Percentiles rank a stretch among this genome's conserved stretches.
These are phyloP conservation scores for Natator depressus DNA, from an alignment of 2,113 vertebrate species.

Conservation along the genomic window DNA sequence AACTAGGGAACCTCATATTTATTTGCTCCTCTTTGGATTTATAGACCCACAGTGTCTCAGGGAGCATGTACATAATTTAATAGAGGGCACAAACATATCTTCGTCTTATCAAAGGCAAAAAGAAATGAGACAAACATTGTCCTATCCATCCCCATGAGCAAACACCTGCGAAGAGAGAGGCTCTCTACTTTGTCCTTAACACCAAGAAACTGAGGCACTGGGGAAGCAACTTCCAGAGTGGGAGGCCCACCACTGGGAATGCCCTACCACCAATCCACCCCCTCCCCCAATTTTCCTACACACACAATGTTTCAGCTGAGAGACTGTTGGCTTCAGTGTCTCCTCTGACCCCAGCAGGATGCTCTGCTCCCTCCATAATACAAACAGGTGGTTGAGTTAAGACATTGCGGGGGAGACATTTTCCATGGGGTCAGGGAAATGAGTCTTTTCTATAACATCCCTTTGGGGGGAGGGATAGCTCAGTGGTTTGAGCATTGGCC, in stretches of 20 bases:
- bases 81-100: background rate
- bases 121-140: fast-evolving
- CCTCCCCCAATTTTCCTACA: no score
- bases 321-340: no score
- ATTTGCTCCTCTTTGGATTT: background rate
- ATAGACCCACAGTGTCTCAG: background rate
- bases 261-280: no score
- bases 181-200: background rate
- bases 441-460: no score
- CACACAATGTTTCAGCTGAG: no score
- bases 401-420: no score
- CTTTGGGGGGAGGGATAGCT: no score
- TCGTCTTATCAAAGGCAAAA: background rate
- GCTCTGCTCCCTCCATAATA: no score
- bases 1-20: background rate
- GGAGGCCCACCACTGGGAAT: fast-evolving
- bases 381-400: no score
- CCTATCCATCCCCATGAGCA: background rate
- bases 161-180: fast-evolving
- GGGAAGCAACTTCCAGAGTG: background rate
- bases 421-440: no score
- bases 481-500: no score
- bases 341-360: no score
- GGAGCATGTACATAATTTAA: background rate
- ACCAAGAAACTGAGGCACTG: background rate